These are phyloP conservation scores for Drosophila ficusphila DNA, from an alignment of 1,140 invertebrate genomes.

Conservation along the genomic window DNA sequence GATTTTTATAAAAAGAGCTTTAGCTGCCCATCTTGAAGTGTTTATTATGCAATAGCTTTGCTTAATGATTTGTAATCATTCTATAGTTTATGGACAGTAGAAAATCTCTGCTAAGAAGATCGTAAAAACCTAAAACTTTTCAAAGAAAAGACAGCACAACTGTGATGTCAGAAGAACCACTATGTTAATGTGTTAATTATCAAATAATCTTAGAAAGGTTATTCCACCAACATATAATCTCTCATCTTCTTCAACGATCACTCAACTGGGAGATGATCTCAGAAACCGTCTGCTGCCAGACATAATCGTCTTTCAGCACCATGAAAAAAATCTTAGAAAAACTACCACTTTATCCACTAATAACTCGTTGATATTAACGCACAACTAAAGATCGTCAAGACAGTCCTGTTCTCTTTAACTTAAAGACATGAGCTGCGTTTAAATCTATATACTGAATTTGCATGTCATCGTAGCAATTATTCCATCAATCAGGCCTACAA, in stretches of 20 bases:
- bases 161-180: slow-evolving; percentile 19
- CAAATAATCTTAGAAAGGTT: slow-evolving; percentile 17
- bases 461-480: slow-evolving; percentile 44
- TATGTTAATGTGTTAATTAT: slow-evolving; percentile 7
- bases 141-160: not conserved
- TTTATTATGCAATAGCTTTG: too few relatives aligned
- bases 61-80: too few relatives aligned
- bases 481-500: slow-evolving; percentile 35
- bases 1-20: too few relatives aligned
- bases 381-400: not conserved
- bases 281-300: slow-evolving; percentile 1
- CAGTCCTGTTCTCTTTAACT: not conserved
- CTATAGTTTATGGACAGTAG: not conserved
- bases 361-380: slow-evolving; percentile 22
- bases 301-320: not conserved
- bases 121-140: not conserved
- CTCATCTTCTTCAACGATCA: slow-evolving; percentile 11
- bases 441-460: slow-evolving; percentile 26
- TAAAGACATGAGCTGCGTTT: not conserved
- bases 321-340: not conserved
- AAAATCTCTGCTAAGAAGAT: not conserved
- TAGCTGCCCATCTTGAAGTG: too few relatives aligned
- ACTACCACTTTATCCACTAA: not conserved
- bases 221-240: slow-evolving; percentile 2
- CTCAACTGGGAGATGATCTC: slow-evolving; percentile 30